Conservation (phyloP, 2,888 invertebrate genomes). For the Cantharis lateralis region DNA sequence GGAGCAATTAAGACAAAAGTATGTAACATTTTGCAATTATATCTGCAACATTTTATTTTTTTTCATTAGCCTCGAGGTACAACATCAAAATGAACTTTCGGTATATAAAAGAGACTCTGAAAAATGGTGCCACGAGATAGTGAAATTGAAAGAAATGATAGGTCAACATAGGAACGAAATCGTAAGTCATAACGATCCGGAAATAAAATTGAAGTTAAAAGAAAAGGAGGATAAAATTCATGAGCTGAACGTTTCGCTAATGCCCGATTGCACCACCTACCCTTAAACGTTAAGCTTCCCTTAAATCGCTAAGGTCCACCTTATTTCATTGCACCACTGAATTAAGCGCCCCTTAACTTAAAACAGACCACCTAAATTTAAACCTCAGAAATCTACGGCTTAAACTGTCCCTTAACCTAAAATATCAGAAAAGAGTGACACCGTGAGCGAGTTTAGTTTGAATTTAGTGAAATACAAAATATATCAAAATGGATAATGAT, state of each 20-base stretch:
- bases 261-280: too few relatives aligned
- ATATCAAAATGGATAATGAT: too few relatives aligned
- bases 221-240: conserved; percentile 58
- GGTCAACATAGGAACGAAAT: conserved; percentile 52
- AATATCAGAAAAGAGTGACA: too few relatives aligned
- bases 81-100: conserved; percentile 66
- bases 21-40: conserved; percentile 15
- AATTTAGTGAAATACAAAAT: too few relatives aligned
- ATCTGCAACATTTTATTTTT: background rate
- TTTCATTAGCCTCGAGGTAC: conserved; percentile 60
- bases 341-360: too few relatives aligned
- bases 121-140: conserved; percentile 65
- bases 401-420: too few relatives aligned
- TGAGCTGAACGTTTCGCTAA: conserved; percentile 53
- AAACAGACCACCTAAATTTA: too few relatives aligned
- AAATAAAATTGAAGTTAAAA: conserved; percentile 47
- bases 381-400: too few relatives aligned
- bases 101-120: conserved; percentile 68
- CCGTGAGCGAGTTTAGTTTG: too few relatives aligned
- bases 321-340: too few relatives aligned
- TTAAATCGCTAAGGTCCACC: too few relatives aligned
- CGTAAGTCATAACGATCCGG: conserved; percentile 48
- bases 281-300: too few relatives aligned
- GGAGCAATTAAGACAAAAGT: conserved; percentile 58
- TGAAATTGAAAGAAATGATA: conserved; percentile 53